These are phyloP conservation scores for Lamprotornis superbus DNA, from an alignment of 2,113 vertebrate genomes.

Conservation along the genomic window DNA sequence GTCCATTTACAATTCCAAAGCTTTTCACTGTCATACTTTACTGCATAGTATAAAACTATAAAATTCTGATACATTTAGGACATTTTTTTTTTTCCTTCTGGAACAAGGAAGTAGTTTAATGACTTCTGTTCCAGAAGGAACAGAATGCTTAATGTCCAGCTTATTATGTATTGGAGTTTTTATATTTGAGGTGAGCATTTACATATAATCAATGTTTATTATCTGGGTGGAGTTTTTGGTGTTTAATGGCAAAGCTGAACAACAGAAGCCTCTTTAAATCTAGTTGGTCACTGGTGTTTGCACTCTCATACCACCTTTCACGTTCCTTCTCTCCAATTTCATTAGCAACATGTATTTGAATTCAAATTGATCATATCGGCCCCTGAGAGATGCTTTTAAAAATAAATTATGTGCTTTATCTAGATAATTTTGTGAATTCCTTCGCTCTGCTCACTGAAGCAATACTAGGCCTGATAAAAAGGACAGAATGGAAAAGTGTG, in stretches of 20 bases:
- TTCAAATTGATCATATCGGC: not conserved
- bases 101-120: not conserved
- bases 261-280: not conserved
- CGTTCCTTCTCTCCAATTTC: not conserved
- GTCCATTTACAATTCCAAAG: not conserved
- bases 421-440: not conserved
- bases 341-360: not conserved
- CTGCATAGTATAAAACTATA: not conserved
- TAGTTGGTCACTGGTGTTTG: rapidly evolving
- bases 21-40: not conserved
- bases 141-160: not conserved
- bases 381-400: not conserved
- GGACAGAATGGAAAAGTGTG: not conserved
- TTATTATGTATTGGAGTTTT: not conserved
- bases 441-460: not conserved
- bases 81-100: not conserved
- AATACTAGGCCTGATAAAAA: not conserved
- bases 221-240: not conserved
- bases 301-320: not conserved
- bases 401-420: not conserved
- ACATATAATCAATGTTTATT: not conserved
- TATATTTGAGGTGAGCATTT: not conserved
- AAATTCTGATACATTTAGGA: not conserved
- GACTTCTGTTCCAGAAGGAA: not conserved
- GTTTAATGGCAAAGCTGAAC: not conserved